phyloP scores from a whole-genome alignment of 2,888 invertebrate genomes.

The Nematopogon swammerdamellus region DNA sequence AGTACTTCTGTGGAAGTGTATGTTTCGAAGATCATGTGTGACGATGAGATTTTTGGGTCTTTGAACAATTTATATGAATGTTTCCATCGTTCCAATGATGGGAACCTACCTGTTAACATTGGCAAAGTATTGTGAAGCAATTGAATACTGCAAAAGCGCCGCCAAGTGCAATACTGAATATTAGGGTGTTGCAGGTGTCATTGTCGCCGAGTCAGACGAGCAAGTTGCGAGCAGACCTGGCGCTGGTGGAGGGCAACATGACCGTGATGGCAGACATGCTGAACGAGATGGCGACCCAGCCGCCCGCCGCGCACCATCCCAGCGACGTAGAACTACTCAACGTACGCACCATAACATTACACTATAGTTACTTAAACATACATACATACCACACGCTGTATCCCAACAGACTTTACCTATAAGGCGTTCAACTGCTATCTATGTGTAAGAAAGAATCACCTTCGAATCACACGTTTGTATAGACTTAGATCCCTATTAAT shows the following conservation, averaged over 20 bases:
- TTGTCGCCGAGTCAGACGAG: slow-evolving; percentile 74
- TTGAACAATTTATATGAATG: no score
- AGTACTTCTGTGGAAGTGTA: no score
- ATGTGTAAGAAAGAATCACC: slow-evolving; percentile 1
- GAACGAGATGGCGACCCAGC: slow-evolving; percentile 82
- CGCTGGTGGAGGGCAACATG: slow-evolving; percentile 92
- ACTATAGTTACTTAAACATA: background rate
- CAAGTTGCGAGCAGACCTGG: slow-evolving; percentile 89
- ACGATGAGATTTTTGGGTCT: no score
- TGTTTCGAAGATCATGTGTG: no score
- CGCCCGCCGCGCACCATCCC: slow-evolving; percentile 79
- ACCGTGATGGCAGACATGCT: slow-evolving; percentile 94
- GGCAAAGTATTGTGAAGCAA: no score
- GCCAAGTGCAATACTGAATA: background rate
- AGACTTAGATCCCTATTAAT: no score
- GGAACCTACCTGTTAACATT: no score
- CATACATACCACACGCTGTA: no score
- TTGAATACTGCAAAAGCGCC: no score
- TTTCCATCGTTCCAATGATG: no score
- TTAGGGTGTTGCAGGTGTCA: slow-evolving; percentile 18
- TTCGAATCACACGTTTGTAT: no score
- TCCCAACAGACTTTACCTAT: no score
- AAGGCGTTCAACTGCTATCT: background rate
- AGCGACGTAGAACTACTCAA: slow-evolving; percentile 85
- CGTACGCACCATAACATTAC: slow-evolving; percentile 52